Percentiles rank a stretch among this genome's conserved stretches.
phyloP scores from a whole-genome alignment of 2,888 invertebrate species.

The Eupithecia centaureata region DNA sequence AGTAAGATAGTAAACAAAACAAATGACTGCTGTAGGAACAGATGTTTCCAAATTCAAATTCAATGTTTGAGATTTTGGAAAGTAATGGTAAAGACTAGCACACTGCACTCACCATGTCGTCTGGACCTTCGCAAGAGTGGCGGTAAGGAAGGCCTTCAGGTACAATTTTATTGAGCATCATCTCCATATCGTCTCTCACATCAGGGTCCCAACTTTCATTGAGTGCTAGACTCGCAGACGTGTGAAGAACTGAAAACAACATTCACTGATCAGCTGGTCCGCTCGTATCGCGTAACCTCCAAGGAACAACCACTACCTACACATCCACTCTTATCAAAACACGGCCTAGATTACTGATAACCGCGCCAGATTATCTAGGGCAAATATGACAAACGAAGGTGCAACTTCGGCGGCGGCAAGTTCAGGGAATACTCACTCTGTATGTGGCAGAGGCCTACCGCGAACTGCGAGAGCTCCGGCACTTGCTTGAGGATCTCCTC shows the following conservation, averaged over 20 bases:
- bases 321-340: conserved; percentile 43
- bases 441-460: conserved; percentile 97
- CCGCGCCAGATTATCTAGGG: conserved; percentile 56
- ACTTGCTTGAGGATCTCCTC: conserved; percentile 97
- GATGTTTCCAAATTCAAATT: conserved; percentile 13
- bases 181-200: conserved; percentile 99
- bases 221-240: conserved; percentile 97
- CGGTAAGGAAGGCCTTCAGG: conserved; percentile 98
- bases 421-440: conserved; percentile 91
- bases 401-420: conserved; percentile 76
- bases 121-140: conserved; percentile 99
- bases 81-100: conserved; percentile 13
- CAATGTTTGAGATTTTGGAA: conserved; percentile 16
- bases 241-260: conserved; percentile 94
- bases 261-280: conserved; percentile 65
- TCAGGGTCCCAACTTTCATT: conserved; percentile 99
- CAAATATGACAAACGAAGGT: conserved; percentile 71
- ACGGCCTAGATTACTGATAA: conserved; percentile 47
- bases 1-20: conserved; percentile 18
- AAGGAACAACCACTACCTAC: conserved; percentile 37
- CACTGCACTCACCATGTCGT: conserved; percentile 93
- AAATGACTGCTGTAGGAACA: conserved; percentile 14
- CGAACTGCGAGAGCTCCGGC: conserved; percentile 96
- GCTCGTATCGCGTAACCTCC: conserved; percentile 40
- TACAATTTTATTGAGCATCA: conserved; percentile 99